Conservation (phyloP, 2,113 vertebrate species). For the Bettongia penicillata region DNA sequence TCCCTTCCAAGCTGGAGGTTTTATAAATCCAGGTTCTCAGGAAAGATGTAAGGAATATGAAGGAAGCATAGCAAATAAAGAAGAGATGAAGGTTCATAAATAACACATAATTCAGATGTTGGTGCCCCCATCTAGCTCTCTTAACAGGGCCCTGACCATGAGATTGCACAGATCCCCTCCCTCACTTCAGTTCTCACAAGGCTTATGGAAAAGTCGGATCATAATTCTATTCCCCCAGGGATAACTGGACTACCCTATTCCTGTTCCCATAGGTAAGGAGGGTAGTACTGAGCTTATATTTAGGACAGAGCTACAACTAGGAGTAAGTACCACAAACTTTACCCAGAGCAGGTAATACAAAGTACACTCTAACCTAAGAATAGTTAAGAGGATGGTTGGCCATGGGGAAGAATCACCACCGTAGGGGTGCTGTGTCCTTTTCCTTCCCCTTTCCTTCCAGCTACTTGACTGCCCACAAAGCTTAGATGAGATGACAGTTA, state of each 20-base stretch:
- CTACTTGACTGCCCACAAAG: neutral
- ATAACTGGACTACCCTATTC: neutral
- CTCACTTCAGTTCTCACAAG: neutral
- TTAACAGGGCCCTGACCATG: neutral
- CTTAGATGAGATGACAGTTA: neutral
- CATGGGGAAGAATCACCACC: neutral
- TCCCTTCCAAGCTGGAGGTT: neutral
- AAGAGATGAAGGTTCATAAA: neutral
- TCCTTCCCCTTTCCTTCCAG: neutral
- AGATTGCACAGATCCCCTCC: neutral
- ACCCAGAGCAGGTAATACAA: neutral
- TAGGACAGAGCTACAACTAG: neutral
- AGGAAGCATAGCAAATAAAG: neutral
- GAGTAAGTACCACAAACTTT: neutral
- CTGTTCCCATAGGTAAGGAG: neutral
- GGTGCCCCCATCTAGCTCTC: neutral
- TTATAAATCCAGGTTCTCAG: neutral
- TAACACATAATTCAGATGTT: neutral
- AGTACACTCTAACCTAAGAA: neutral
- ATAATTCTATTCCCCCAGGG: neutral
- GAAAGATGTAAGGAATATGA: neutral
- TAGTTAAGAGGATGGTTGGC: neutral
- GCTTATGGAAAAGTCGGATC: neutral
- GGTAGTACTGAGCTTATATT: neutral
- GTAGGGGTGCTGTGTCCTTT: neutral